These are phyloP conservation scores for Eueremaeus valkanovi DNA, from an alignment of 2,888 invertebrate species.

Conservation along the genomic window DNA sequence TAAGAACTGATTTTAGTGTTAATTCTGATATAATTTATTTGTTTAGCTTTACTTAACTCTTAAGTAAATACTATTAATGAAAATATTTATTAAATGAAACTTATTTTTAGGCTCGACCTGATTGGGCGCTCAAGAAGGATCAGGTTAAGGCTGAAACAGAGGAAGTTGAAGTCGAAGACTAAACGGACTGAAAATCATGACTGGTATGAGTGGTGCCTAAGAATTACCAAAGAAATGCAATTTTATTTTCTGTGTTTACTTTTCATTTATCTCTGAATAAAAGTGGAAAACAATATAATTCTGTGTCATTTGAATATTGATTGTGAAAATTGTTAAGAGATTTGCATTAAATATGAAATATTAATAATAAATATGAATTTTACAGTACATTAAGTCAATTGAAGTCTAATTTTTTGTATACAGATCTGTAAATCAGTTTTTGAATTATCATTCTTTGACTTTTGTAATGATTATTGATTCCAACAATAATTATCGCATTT, in stretches of 20 bases:
- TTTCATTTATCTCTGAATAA: neutral
- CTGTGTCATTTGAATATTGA: neutral
- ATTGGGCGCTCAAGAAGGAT: slow-evolving; percentile 48
- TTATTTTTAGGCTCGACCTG: slow-evolving; percentile 45
- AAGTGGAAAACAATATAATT: neutral
- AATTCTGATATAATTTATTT: neutral
- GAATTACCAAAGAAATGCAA: neutral
- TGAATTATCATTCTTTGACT: too few species aligned
- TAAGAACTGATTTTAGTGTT: too few species aligned
- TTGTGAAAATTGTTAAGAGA: neutral
- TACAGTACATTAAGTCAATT: too few species aligned
- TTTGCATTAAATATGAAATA: too few species aligned
- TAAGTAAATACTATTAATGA: neutral
- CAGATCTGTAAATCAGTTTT: too few species aligned
- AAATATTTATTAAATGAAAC: neutral
- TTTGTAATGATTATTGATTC: too few species aligned
- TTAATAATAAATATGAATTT: too few species aligned
- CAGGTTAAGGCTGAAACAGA: slow-evolving; percentile 37
- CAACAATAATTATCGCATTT: too few species aligned
- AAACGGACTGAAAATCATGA: neutral
- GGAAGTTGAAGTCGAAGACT: slow-evolving; percentile 36
- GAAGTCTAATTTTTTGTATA: too few species aligned
- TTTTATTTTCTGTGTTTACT: neutral
- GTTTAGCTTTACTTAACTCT: neutral
- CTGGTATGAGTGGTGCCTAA: neutral